Evolutionary conservation across 1,140 invertebrate species (phyloP).

Genomic region (Capitella teleta): DNA sequence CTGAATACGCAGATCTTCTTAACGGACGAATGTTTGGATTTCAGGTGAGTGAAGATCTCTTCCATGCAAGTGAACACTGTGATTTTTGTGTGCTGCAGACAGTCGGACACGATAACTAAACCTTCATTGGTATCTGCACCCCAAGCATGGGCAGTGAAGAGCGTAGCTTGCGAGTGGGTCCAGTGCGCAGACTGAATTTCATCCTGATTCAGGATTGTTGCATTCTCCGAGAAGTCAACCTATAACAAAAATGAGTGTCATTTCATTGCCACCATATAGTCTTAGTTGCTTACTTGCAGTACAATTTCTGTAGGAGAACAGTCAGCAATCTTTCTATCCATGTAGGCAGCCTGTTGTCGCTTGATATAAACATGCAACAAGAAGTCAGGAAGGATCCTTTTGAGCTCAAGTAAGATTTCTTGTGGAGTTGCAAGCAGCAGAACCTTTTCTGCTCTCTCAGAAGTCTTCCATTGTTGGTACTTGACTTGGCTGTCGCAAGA

Average conservation of each 20-base stretch:
- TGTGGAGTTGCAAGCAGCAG: too few relatives aligned
- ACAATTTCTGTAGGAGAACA: too few relatives aligned
- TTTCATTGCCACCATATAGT: too few relatives aligned
- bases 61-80: neutral
- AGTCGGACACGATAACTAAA: conserved; percentile 3
- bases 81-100: neutral
- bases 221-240: conserved; percentile 8
- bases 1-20: conserved; percentile 1
- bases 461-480: too few relatives aligned
- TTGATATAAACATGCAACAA: too few relatives aligned
- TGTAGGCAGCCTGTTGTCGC: too few relatives aligned
- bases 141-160: conserved; percentile 1
- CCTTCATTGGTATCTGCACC: neutral
- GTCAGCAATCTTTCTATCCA: too few relatives aligned
- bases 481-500: too few relatives aligned
- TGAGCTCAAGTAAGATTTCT: too few relatives aligned
- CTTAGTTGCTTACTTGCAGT: too few relatives aligned
- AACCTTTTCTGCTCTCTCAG: too few relatives aligned
- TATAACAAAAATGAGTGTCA: neutral
- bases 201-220: neutral
- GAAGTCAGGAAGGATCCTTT: too few relatives aligned
- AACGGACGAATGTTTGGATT: neutral
- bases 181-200: conserved; percentile 8
- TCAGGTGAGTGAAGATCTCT: neutral
- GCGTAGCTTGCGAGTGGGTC: conserved; percentile 5